These are phyloP conservation scores for Gymnothorax javanicus DNA, from an alignment of 2,797 vertebrate species.

Conservation along the genomic window DNA sequence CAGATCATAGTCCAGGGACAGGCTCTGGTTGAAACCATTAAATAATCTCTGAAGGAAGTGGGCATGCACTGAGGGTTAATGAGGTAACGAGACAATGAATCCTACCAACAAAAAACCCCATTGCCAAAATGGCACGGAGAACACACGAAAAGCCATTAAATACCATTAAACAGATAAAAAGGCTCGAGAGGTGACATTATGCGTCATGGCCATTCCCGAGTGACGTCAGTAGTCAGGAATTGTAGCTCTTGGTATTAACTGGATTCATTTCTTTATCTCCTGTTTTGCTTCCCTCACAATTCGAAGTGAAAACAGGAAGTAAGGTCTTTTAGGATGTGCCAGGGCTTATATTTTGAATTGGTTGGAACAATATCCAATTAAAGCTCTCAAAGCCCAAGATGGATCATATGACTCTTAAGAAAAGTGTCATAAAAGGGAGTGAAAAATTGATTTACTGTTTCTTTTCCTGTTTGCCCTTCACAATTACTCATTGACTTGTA, in stretches of 20 bases:
- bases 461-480: constrained; percentile 18
- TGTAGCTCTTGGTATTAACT: background rate
- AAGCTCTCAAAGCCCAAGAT: background rate
- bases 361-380: background rate
- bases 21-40: no score
- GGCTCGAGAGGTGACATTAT: no score
- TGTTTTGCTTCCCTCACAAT: background rate
- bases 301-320: background rate
- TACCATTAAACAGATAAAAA: no score
- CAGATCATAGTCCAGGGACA: no score
- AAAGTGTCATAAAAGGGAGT: background rate
- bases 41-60: no score
- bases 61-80: no score
- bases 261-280: background rate
- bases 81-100: no score
- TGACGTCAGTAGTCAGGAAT: background rate
- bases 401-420: constrained; percentile 14
- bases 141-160: no score
- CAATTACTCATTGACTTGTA: constrained; percentile 10
- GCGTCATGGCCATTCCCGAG: constrained; percentile 9
- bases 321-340: background rate
- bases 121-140: no score
- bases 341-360: background rate
- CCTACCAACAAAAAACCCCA: no score
- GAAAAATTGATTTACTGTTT: background rate